Percentiles rank a stretch among this genome's conserved stretches.
Conservation (phyloP, 2,113 vertebrate species). For the Cricetomys ansorgei region DNA sequence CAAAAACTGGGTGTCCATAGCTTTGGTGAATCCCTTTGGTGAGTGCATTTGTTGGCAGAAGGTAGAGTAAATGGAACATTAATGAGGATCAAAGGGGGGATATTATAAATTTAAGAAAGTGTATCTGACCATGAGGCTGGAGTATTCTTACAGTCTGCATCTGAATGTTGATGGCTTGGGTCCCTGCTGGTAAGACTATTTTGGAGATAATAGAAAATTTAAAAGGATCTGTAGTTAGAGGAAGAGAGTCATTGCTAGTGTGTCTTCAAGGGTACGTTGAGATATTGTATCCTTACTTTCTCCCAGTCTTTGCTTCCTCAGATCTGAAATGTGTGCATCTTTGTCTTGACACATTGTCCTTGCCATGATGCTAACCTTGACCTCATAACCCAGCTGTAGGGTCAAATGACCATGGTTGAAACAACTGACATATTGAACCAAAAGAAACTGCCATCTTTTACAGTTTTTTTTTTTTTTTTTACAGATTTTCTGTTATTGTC, state of each 20-base stretch:
- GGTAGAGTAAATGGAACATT: not conserved
- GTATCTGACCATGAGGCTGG: not conserved
- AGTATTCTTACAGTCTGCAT: not conserved
- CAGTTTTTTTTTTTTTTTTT: too few relatives aligned
- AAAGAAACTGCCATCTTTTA: not conserved
- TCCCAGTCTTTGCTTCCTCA: not conserved
- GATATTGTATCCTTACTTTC: not conserved
- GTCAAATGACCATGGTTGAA: not conserved
- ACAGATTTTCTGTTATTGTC: not conserved
- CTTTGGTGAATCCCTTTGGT: not conserved
- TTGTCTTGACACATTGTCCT: not conserved
- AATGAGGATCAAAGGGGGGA: not conserved
- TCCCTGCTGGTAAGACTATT: not conserved
- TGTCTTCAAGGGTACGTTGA: not conserved
- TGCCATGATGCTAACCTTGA: not conserved
- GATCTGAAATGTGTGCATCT: not conserved
- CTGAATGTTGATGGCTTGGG: not conserved
- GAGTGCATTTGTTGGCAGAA: not conserved
- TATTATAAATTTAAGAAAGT: accelerated
- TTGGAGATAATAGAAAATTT: not conserved
- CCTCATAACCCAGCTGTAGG: not conserved
- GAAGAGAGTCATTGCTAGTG: not conserved
- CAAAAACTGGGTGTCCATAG: not conserved
- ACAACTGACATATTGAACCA: not conserved
- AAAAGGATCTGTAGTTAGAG: not conserved